These are phyloP conservation scores for Ophiodon elongatus DNA, from an alignment of 2,113 vertebrate genomes.

Conservation along the genomic window DNA sequence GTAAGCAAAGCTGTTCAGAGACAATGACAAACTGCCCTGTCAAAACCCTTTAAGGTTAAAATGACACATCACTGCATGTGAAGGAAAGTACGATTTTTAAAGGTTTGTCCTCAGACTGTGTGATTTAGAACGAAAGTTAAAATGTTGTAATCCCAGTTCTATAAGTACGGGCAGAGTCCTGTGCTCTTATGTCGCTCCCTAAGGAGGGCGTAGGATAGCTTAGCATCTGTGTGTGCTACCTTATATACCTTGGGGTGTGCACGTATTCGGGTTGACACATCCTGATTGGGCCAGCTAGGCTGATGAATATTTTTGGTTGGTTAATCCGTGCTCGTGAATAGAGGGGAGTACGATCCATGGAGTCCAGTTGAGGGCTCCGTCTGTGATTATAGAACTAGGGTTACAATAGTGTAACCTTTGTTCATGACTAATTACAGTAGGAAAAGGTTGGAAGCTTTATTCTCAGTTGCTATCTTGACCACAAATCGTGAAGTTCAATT, in stretches of 20 bases:
- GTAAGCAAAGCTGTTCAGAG: constrained; percentile 12
- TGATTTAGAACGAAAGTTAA: too few relatives aligned
- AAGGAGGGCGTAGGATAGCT: too few relatives aligned
- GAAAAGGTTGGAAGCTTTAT: constrained; percentile 12
- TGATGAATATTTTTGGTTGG: too few relatives aligned
- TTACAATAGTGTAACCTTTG: background rate
- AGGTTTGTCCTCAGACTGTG: too few relatives aligned
- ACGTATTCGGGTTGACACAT: background rate
- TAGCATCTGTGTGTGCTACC: background rate
- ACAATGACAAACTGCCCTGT: constrained; percentile 15
- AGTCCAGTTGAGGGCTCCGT: too few relatives aligned
- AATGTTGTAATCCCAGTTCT: background rate
- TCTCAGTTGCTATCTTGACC: constrained; percentile 1
- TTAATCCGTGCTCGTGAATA: too few relatives aligned
- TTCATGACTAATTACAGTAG: background rate
- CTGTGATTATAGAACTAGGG: too few relatives aligned
- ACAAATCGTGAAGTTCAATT: constrained; percentile 12
- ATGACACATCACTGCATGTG: background rate
- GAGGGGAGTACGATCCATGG: too few relatives aligned
- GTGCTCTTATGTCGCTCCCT: too few relatives aligned
- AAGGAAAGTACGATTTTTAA: background rate
- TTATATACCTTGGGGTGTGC: background rate
- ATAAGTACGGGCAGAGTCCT: background rate
- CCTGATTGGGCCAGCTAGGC: too few relatives aligned
- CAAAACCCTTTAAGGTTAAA: background rate